A percentile compares a stretch with the other conserved stretches of the same genome.
Conservation (phyloP, 2,888 invertebrate genomes). For the Athrips mouffetella region DNA sequence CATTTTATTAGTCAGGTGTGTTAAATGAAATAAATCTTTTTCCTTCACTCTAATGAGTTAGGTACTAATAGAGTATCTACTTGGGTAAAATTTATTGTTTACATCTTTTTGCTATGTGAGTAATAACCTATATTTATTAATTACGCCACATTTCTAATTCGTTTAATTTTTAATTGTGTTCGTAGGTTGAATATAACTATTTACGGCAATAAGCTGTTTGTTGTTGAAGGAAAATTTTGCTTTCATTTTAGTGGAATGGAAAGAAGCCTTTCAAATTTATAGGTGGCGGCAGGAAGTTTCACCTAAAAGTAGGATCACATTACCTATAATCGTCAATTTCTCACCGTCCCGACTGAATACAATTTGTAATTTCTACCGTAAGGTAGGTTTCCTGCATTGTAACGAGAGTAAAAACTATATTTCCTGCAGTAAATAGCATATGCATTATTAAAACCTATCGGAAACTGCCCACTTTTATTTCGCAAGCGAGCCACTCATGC, state of each 20-base stretch:
- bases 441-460: no score
- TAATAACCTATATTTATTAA: neutral
- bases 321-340: constrained; percentile 26
- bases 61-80: constrained; percentile 20
- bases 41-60: constrained; percentile 24
- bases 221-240: constrained; percentile 6
- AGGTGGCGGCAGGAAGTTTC: constrained; percentile 32
- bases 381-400: neutral
- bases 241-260: constrained; percentile 30
- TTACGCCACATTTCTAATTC: neutral
- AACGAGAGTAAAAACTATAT: neutral
- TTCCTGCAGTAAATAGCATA: no score
- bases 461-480: neutral
- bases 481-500: constrained; percentile 7
- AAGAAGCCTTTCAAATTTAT: constrained; percentile 40
- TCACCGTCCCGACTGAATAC: neutral
- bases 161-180: neutral
- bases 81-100: neutral
- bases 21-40: neutral
- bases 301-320: constrained; percentile 36
- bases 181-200: neutral
- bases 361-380: neutral
- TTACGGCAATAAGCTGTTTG: constrained; percentile 1
- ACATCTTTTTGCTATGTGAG: neutral
- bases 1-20: neutral